phyloP scores from a whole-genome alignment of 2,888 invertebrate species.

The Conchocele bisecta region DNA sequence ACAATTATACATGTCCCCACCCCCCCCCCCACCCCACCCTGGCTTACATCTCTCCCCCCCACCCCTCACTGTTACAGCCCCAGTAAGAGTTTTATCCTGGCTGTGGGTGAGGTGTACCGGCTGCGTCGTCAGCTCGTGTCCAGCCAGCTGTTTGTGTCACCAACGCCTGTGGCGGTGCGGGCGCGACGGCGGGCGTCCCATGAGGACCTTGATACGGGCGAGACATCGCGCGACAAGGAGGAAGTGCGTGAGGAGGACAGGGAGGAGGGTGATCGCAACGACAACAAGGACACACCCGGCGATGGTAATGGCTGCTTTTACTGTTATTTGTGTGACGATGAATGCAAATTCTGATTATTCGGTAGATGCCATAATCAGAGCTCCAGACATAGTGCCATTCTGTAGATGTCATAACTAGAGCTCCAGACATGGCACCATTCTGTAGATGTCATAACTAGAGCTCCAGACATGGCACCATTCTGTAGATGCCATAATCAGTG shows the following conservation, averaged over 20 bases:
- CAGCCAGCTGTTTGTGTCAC: constrained; percentile 52
- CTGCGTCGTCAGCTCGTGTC: constrained; percentile 69
- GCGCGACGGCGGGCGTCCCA: constrained; percentile 41
- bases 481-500: no score
- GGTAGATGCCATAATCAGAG: no score
- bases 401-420: no score
- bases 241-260: no score
- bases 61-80: constrained; percentile 62
- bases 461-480: no score
- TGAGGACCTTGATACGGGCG: constrained; percentile 42
- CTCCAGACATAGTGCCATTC: no score
- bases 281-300: constrained; percentile 47
- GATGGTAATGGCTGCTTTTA: constrained; percentile 41
- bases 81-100: constrained; percentile 57
- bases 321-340: no score
- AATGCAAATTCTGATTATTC: no score
- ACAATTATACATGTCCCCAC: background rate
- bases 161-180: constrained; percentile 27
- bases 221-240: constrained; percentile 45
- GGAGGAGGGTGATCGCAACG: constrained; percentile 27
- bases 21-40: background rate
- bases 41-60: background rate
- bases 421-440: no score
- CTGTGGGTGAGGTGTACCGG: constrained; percentile 75
- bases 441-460: no score